These are phyloP conservation scores for Apantesis nais DNA, from an alignment of 2,888 invertebrate species.

Conservation along the genomic window DNA sequence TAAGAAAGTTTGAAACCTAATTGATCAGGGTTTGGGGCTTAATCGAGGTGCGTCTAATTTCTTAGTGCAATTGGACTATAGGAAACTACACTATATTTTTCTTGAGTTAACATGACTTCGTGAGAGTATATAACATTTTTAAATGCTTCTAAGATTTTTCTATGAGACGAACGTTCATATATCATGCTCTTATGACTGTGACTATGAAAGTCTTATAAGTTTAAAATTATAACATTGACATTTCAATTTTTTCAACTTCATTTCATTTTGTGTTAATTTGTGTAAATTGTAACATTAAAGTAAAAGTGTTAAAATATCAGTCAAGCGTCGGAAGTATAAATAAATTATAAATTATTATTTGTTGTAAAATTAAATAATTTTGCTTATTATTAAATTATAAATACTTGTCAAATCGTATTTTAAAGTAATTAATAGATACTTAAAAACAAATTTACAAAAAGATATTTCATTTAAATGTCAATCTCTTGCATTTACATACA, in stretches of 20 bases:
- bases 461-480: not conserved
- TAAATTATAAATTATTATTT: not conserved
- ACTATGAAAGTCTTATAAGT: too few relatives aligned
- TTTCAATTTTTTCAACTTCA: not conserved
- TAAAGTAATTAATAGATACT: not conserved
- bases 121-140: too few relatives aligned
- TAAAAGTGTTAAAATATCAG: not conserved
- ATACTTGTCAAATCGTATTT: not conserved
- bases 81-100: too few relatives aligned
- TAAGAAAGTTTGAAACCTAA: too few relatives aligned
- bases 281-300: not conserved
- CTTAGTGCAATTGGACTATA: too few relatives aligned
- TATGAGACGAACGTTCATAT: too few relatives aligned
- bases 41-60: too few relatives aligned
- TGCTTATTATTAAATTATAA: not conserved
- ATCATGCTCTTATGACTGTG: too few relatives aligned
- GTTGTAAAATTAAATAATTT: not conserved
- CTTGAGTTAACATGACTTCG: too few relatives aligned
- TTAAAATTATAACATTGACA: too few relatives aligned
- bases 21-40: too few relatives aligned
- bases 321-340: not conserved
- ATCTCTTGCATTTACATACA: not conserved
- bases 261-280: not conserved
- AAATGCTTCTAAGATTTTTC: too few relatives aligned
- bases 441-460: not conserved